phyloP scores from a whole-genome alignment of 2,113 vertebrate species.

The Tyto alba region DNA sequence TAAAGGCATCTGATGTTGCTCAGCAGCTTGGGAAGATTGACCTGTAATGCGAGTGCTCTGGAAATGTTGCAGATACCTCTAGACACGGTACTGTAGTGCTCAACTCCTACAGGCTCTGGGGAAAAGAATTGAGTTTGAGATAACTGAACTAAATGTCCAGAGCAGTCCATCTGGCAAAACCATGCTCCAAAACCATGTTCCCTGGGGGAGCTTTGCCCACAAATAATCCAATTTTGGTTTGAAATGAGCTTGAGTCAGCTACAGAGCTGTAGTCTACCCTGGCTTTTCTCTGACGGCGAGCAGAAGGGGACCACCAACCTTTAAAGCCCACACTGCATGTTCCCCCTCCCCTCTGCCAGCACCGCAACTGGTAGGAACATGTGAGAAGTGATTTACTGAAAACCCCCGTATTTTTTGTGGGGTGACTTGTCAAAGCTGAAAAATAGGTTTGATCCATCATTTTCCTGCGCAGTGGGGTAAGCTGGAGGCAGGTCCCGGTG shows the following conservation, averaged over 20 bases:
- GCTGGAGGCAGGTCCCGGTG: not conserved
- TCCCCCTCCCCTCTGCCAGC: not conserved
- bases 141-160: not conserved
- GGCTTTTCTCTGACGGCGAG: not conserved
- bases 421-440: not conserved
- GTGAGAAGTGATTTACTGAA: not conserved
- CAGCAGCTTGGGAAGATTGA: not conserved
- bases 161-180: not conserved
- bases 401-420: not conserved
- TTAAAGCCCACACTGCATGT: not conserved
- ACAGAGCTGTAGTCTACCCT: not conserved
- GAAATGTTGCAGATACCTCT: not conserved
- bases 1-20: not conserved
- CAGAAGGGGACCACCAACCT: not conserved
- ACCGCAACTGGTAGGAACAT: not conserved
- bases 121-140: not conserved
- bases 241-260: not conserved
- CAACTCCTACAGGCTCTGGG: accelerated
- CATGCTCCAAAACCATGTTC: not conserved
- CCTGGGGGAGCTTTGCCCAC: not conserved
- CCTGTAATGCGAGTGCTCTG: not conserved
- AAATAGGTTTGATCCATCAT: not conserved
- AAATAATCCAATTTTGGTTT: not conserved
- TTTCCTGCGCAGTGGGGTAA: not conserved
- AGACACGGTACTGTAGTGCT: accelerated